phyloP scores from a whole-genome alignment of 2,888 invertebrate species.

The Latheticus oryzae region DNA sequence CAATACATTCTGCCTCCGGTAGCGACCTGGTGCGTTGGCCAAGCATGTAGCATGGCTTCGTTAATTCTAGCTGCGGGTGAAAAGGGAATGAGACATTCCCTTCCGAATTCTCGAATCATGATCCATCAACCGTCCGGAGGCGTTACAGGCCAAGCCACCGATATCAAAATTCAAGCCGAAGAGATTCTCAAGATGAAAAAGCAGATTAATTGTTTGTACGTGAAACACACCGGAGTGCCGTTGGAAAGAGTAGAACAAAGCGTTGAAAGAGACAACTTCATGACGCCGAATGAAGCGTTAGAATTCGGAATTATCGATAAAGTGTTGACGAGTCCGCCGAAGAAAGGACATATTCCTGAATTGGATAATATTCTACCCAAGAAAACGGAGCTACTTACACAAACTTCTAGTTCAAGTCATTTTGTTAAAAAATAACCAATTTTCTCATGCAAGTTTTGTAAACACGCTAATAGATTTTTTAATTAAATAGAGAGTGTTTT shows the following conservation, averaged over 20 bases:
- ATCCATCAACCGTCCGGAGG: conserved; percentile 97
- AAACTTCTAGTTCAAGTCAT: conserved; percentile 12
- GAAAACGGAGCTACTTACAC: conserved; percentile 12
- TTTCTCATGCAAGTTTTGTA: conserved; percentile 2
- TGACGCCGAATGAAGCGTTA: conserved; percentile 90
- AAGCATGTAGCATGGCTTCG: conserved; percentile 97
- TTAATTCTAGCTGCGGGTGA: conserved; percentile 90
- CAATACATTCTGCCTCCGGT: conserved; percentile 96
- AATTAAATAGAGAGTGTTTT: no score
- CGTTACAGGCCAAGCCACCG: conserved; percentile 91
- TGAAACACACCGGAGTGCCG: conserved; percentile 85
- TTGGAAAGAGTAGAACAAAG: conserved; percentile 72
- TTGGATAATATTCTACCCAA: conserved; percentile 30
- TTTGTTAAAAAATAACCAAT: background rate
- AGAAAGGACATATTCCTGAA: conserved; percentile 30
- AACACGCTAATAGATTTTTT: background rate
- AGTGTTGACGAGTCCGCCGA: conserved; percentile 69
- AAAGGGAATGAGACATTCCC: conserved; percentile 90
- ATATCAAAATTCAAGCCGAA: conserved; percentile 97
- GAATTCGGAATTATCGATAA: conserved; percentile 93
- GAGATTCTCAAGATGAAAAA: conserved; percentile 93
- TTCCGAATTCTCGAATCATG: conserved; percentile 97
- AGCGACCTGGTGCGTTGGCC: conserved; percentile 94
- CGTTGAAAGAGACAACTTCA: conserved; percentile 94
- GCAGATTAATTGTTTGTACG: conserved; percentile 87